Conservation (phyloP, 2,113 vertebrate species). For the Australoheros scitulus region DNA sequence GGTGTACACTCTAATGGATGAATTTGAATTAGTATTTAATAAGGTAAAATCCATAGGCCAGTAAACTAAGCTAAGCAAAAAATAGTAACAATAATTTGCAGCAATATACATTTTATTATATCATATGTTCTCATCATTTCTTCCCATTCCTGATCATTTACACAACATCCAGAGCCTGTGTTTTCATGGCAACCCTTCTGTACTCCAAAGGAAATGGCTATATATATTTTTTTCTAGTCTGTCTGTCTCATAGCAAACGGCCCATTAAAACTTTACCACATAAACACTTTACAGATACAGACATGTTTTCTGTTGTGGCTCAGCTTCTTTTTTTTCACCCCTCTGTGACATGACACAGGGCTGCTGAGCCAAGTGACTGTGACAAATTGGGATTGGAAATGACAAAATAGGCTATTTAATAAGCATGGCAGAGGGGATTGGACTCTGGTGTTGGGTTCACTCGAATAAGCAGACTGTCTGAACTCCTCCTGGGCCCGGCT, state of each 20-base stretch:
- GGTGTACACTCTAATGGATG: too few relatives aligned
- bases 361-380: constrained; percentile 69
- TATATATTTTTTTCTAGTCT: neutral
- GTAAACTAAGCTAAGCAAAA: neutral
- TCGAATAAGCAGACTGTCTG: constrained; percentile 71
- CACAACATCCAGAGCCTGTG: neutral
- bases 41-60: neutral
- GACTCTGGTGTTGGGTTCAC: constrained; percentile 73
- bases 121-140: constrained; percentile 3
- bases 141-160: constrained; percentile 9
- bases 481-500: constrained; percentile 74
- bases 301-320: constrained; percentile 49
- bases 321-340: constrained; percentile 19
- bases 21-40: neutral
- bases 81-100: neutral
- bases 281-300: constrained; percentile 44
- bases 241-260: constrained; percentile 24
- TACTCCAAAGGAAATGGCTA: constrained; percentile 11
- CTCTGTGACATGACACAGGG: constrained; percentile 57
- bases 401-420: constrained; percentile 77
- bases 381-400: constrained; percentile 80
- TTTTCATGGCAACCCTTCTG: constrained; percentile 28
- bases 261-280: constrained; percentile 61
- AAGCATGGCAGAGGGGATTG: constrained; percentile 75
- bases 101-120: neutral